Percentiles rank a stretch among this genome's conserved stretches.
Conservation (phyloP, 2,797 vertebrate species). For the Mus minutoides region DNA sequence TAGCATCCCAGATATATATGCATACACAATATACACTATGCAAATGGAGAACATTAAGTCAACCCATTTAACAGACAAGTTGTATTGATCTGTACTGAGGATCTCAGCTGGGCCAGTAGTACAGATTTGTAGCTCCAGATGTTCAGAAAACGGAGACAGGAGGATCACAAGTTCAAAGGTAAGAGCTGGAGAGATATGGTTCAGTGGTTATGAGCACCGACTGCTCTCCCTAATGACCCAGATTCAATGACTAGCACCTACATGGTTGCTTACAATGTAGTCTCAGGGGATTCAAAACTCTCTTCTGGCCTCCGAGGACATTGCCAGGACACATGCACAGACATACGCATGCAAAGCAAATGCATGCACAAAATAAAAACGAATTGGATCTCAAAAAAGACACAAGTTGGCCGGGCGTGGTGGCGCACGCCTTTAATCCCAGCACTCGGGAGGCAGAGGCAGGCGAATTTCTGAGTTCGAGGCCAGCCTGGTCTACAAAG, state of each 20-base stretch:
- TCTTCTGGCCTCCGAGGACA: neutral
- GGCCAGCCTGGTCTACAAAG: too few species aligned
- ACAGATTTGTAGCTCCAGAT: neutral
- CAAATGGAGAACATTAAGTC: conserved; percentile 4
- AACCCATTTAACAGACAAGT: neutral
- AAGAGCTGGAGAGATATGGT: neutral
- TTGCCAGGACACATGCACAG: neutral
- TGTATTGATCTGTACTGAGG: conserved; percentile 25
- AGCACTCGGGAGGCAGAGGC: too few species aligned
- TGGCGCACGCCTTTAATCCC: too few species aligned
- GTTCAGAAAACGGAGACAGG: neutral
- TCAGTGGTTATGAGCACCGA: neutral
- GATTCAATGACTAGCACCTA: neutral
- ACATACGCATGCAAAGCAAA: neutral
- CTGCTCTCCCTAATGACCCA: neutral
- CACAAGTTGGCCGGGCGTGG: too few species aligned
- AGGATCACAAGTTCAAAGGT: neutral
- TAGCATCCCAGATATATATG: conserved; percentile 16
- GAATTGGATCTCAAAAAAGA: neutral
- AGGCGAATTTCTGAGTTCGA: too few species aligned
- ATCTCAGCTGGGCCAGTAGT: neutral
- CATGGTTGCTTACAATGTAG: neutral
- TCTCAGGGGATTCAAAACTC: neutral
- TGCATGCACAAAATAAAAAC: neutral
- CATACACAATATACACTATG: neutral